These are phyloP conservation scores for Orchestia grillus DNA, from an alignment of 1,140 invertebrate species.

Conservation along the genomic window DNA sequence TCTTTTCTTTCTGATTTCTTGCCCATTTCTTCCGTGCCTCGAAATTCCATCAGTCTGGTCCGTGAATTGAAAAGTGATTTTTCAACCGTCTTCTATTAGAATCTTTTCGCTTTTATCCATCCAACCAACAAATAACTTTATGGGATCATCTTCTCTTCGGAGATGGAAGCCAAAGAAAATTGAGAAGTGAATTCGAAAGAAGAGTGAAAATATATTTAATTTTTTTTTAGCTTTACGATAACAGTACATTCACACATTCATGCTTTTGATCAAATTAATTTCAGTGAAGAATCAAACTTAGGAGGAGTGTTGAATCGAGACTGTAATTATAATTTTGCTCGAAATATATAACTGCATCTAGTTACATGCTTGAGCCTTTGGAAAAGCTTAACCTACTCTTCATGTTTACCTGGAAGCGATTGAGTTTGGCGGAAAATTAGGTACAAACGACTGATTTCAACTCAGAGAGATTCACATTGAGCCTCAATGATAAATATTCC, in stretches of 20 bases:
- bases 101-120: neutral
- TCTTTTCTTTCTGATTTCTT: neutral
- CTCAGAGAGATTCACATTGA: neutral
- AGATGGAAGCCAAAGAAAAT: neutral
- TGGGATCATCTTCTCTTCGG: neutral
- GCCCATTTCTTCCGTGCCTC: neutral
- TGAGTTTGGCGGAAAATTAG: neutral
- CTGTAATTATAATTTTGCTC: neutral
- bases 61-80: neutral
- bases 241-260: neutral
- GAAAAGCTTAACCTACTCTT: neutral
- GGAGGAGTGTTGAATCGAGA: neutral
- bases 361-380: neutral
- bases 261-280: neutral
- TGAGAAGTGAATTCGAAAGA: neutral
- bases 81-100: neutral
- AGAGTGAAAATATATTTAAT: neutral
- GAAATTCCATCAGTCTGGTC: neutral
- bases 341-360: neutral
- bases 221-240: neutral
- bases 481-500: neutral
- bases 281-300: neutral
- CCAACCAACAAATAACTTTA: neutral
- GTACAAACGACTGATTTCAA: neutral
- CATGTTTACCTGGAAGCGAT: neutral